Percentiles rank a stretch among this genome's conserved stretches.
phyloP scores from a whole-genome alignment of 2,888 invertebrate species.

The Itoplectis maculator region DNA sequence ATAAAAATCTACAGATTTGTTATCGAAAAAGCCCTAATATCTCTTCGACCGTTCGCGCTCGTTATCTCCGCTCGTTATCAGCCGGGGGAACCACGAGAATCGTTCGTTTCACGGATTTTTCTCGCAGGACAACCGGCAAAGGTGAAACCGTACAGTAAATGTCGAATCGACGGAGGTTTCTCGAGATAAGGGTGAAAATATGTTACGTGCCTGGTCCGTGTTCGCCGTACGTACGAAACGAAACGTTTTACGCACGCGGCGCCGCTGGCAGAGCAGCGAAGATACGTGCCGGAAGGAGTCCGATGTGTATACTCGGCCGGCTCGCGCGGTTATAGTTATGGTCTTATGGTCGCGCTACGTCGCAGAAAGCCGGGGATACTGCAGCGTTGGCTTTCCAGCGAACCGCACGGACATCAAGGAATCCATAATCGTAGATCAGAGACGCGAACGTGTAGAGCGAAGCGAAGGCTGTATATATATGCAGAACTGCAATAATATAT shows the following conservation, averaged over 20 bases:
- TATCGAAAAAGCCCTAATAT: too few species aligned
- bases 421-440: constrained; percentile 80
- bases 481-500: constrained; percentile 30
- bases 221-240: constrained; percentile 19
- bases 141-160: constrained; percentile 9
- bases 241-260: constrained; percentile 11
- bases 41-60: too few species aligned
- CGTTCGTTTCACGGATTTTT: background rate
- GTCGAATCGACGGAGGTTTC: constrained; percentile 34
- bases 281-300: constrained; percentile 42
- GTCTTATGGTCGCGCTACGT: constrained; percentile 29
- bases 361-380: background rate
- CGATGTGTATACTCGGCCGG: constrained; percentile 23
- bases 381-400: constrained; percentile 56
- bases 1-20: too few species aligned
- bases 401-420: constrained; percentile 70
- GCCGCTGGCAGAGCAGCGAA: too few species aligned
- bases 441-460: constrained; percentile 51
- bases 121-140: background rate
- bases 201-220: constrained; percentile 10
- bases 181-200: constrained; percentile 33
- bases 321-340: constrained; percentile 9
- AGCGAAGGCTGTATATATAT: constrained; percentile 44
- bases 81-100: background rate
- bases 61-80: background rate